Percentiles rank a stretch among this genome's conserved stretches.
phyloP scores from a whole-genome alignment of 2,888 invertebrate species.

The Hydraecia micacea region DNA sequence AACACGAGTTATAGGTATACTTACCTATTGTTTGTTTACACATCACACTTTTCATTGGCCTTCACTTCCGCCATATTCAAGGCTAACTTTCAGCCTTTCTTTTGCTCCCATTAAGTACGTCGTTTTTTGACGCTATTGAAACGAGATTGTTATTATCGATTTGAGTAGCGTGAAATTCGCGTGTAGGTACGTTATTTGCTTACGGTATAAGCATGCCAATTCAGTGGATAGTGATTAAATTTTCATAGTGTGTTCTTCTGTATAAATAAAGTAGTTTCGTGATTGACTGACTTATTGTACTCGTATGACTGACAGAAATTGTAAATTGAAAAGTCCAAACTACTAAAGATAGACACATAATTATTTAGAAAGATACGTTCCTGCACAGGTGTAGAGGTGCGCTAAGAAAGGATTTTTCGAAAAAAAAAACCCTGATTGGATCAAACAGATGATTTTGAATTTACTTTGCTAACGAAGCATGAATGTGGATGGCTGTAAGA shows the following conservation, averaged over 20 bases:
- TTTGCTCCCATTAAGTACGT: background rate
- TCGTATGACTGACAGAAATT: too few species aligned
- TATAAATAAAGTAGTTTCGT: background rate
- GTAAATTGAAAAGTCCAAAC: background rate
- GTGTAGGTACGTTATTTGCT: conserved; percentile 21
- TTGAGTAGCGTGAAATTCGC: conserved; percentile 40
- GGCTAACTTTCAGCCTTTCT: conserved; percentile 31
- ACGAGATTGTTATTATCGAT: conserved; percentile 28
- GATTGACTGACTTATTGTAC: background rate
- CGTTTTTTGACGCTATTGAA: conserved; percentile 33
- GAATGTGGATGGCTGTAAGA: background rate
- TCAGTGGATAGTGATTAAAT: conserved; percentile 2
- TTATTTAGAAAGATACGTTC: background rate
- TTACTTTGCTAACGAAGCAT: background rate
- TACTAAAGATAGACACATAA: background rate
- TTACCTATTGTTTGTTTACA: conserved; percentile 8
- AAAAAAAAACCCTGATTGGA: background rate
- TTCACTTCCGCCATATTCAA: conserved; percentile 26
- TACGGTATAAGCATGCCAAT: background rate
- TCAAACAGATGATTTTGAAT: background rate
- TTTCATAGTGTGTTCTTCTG: background rate
- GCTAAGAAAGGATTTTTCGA: background rate
- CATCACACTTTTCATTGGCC: background rate
- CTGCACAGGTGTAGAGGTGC: background rate
- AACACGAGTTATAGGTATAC: too few species aligned